A percentile compares a stretch with the other conserved stretches of the same genome.
phyloP scores from a whole-genome alignment of 2,113 vertebrate species.

The Psilopogon haemacephalus region DNA sequence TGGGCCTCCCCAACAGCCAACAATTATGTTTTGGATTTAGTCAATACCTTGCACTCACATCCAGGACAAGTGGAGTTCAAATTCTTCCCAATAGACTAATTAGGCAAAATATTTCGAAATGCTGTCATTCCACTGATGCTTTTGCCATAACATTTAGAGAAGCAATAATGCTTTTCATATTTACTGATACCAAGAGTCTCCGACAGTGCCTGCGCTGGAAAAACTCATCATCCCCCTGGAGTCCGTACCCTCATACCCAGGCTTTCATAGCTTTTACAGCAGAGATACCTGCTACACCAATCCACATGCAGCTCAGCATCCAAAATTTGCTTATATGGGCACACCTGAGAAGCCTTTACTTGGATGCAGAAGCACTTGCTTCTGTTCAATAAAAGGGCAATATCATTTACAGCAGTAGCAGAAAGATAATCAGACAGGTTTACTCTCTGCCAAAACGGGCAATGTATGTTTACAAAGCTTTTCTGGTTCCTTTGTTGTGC shows the following conservation, averaged over 20 bases:
- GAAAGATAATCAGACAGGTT: background rate
- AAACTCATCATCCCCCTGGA: background rate
- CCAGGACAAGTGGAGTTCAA: conserved; percentile 52
- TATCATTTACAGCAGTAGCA: background rate
- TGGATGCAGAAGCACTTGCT: background rate
- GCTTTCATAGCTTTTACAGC: background rate
- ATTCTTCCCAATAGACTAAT: conserved; percentile 61
- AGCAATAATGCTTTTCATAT: conserved; percentile 22
- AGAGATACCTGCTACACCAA: background rate
- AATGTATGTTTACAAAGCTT: conserved; percentile 31
- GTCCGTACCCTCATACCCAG: background rate
- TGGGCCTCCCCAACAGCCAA: background rate
- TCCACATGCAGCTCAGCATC: background rate
- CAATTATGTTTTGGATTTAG: background rate
- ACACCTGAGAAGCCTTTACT: background rate
- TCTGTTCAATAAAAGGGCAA: background rate
- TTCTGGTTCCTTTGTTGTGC: background rate
- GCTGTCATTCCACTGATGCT: conserved; percentile 23
- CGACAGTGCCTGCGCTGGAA: background rate
- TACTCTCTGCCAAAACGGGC: conserved; percentile 13
- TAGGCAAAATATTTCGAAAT: conserved; percentile 62
- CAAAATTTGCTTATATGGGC: background rate
- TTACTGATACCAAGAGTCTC: background rate
- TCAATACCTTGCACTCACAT: conserved; percentile 29
- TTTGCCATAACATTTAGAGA: conserved; percentile 23